A percentile compares a stretch with the other conserved stretches of the same genome.
Evolutionary conservation across 2,888 invertebrate genomes (phyloP).

Genomic region (Tachystola acroxantha): DNA sequence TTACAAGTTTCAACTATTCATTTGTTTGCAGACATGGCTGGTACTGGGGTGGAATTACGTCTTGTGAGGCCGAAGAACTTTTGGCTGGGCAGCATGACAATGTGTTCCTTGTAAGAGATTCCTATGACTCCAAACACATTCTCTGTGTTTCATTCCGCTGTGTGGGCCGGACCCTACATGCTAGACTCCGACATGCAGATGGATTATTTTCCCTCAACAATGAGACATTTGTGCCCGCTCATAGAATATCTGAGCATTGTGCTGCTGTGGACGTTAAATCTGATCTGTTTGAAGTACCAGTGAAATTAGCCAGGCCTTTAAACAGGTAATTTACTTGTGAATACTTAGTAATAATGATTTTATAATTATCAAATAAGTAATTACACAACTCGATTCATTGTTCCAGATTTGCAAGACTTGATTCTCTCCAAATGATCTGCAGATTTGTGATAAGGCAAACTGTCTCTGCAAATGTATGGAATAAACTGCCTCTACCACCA

Average conservation of each 20-base stretch:
- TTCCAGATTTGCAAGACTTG: constrained; percentile 83
- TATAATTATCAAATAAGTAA: not conserved
- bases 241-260: constrained; percentile 70
- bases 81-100: constrained; percentile 84
- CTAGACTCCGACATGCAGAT: constrained; percentile 84
- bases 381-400: too few species aligned
- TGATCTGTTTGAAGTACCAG: constrained; percentile 69
- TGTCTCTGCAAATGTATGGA: constrained; percentile 82
- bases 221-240: constrained; percentile 74
- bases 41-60: constrained; percentile 89
- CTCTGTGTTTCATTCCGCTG: constrained; percentile 85
- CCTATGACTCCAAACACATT: constrained; percentile 82
- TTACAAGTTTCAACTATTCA: too few species aligned
- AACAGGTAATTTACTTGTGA: constrained; percentile 49
- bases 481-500: constrained; percentile 81
- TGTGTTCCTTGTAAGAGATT: constrained; percentile 86
- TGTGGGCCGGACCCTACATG: constrained; percentile 83
- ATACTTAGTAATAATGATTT: not conserved
- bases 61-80: constrained; percentile 84
- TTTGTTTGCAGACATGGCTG: constrained; percentile 74
- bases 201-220: constrained; percentile 81
- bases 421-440: constrained; percentile 84
- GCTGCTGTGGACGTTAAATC: constrained; percentile 68
- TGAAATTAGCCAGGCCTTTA: constrained; percentile 67
- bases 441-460: constrained; percentile 86